These are phyloP conservation scores for Alviniconcha marisindica DNA, from an alignment of 1,140 invertebrate genomes.

Conservation along the genomic window DNA sequence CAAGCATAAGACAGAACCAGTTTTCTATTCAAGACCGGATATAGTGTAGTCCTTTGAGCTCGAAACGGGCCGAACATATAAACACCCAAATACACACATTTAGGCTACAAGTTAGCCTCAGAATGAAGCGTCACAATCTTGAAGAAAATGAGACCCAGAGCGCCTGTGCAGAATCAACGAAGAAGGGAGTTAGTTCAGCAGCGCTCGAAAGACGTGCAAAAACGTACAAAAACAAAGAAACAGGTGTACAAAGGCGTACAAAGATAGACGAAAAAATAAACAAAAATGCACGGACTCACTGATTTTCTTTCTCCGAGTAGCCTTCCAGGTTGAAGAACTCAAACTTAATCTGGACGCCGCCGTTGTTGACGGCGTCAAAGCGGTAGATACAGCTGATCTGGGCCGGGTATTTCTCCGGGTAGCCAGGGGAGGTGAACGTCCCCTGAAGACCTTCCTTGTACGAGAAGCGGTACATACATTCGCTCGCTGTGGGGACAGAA, in stretches of 20 bases:
- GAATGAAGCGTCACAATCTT: too few relatives aligned
- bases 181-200: too few relatives aligned
- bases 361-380: constrained; percentile 50
- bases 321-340: constrained; percentile 51
- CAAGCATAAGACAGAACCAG: too few relatives aligned
- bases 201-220: too few relatives aligned
- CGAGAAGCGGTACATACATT: constrained; percentile 37
- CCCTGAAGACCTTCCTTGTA: constrained; percentile 29
- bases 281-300: neutral
- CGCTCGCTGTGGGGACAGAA: neutral
- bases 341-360: constrained; percentile 49
- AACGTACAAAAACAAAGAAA: neutral
- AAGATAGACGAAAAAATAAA: neutral
- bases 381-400: constrained; percentile 44
- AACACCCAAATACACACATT: too few relatives aligned
- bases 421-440: constrained; percentile 46
- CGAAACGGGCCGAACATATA: too few relatives aligned
- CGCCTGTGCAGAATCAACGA: too few relatives aligned
- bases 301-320: neutral
- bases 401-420: constrained; percentile 44
- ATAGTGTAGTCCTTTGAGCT: too few relatives aligned
- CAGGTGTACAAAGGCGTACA: neutral
- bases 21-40: too few relatives aligned
- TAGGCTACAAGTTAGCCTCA: too few relatives aligned
- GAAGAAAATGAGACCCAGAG: too few relatives aligned